Base-by-base conservation (phyloP, 2,113 vertebrate genomes). In the Ranitomeya imitator region DNA sequence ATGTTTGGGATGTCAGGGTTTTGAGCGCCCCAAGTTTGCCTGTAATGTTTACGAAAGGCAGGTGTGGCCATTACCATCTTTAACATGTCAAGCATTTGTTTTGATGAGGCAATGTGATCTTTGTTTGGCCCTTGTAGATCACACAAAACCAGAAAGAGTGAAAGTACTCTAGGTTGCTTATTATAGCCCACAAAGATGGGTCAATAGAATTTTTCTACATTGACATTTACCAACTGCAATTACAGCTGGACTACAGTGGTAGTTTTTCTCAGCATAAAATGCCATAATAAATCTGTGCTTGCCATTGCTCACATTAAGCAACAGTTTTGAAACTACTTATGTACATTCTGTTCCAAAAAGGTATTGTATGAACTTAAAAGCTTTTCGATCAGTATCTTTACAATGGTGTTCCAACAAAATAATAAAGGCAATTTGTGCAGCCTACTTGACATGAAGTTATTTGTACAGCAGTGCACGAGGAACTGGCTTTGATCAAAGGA, bases 341-440 rank as follows among this genome's bases (percentile, higher is more conserved):
- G 55, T 23, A 37, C 19, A 79, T 23, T 79, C 9, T 13, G 3
- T 7, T 51, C n/a, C 55, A 79, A 78, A 67, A n/a, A 79, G 77
- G 19, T n/a, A 23, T 14, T 37, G 0, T 3, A 77, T 26, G 21
- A 81, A 61, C 26, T 61, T 59, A 37, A 60, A 81, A 81, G 57
- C 79, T 61, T 31, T 26, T 81, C 61, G 59, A 59, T 61, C 59
- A 10, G 78, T 37, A 55, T 59, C 57, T 80, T 80, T 80, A 37
- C 79, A 80, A 59, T 37, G 8, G 13, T 18, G 11, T 54, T 74
- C 18, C 74, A 54, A 78, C 79, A 81, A 63, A 81, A 81, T 81
- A 81, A 81, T 61, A 59, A 81, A 61, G 79, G 79, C 57, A 61
- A 61, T 81, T 81, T 81, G 79, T 81, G 8, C 59, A 81, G 79